A percentile compares a stretch with the other conserved stretches of the same genome.
Evolutionary conservation across 2,113 vertebrate genomes (phyloP).

Genomic region (Tichodroma muraria): DNA sequence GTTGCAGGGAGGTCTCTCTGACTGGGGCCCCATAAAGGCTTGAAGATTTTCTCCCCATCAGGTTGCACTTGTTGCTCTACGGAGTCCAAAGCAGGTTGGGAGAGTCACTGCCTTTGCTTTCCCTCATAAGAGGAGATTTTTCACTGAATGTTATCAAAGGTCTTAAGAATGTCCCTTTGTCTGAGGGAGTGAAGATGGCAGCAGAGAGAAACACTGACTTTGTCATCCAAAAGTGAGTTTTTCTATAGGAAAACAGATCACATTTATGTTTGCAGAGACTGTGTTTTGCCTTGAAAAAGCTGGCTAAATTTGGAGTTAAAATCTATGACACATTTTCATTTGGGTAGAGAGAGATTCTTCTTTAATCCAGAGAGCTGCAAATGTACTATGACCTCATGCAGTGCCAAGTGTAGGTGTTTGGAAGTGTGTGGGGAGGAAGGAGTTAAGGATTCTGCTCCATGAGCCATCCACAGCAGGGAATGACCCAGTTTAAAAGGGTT

Average conservation of each 20-base stretch:
- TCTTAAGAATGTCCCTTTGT: not conserved
- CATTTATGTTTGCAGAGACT: not conserved
- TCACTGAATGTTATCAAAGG: not conserved
- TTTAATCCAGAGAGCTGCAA: not conserved
- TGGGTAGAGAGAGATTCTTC: not conserved
- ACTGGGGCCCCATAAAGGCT: not conserved
- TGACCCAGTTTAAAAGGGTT: constrained; percentile 74
- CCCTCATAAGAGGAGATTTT: not conserved
- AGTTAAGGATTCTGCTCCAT: constrained; percentile 25
- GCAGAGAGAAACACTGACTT: not conserved
- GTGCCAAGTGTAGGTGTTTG: not conserved
- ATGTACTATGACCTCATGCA: not conserved
- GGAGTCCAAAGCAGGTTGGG: not conserved
- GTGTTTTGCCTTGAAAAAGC: not conserved
- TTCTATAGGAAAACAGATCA: not conserved
- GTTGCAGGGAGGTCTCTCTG: not conserved
- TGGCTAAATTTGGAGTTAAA: not conserved
- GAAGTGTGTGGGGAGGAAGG: not conserved
- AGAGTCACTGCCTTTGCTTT: not conserved
- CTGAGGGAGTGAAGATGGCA: not conserved
- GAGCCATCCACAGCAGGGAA: constrained; percentile 36
- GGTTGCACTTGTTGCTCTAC: not conserved
- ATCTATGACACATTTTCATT: not conserved
- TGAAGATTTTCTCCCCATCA: not conserved
- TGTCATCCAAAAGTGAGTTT: not conserved